These are phyloP conservation scores for Aphelenchoides besseyi DNA, from an alignment of 1,140 invertebrate species.

Conservation along the genomic window DNA sequence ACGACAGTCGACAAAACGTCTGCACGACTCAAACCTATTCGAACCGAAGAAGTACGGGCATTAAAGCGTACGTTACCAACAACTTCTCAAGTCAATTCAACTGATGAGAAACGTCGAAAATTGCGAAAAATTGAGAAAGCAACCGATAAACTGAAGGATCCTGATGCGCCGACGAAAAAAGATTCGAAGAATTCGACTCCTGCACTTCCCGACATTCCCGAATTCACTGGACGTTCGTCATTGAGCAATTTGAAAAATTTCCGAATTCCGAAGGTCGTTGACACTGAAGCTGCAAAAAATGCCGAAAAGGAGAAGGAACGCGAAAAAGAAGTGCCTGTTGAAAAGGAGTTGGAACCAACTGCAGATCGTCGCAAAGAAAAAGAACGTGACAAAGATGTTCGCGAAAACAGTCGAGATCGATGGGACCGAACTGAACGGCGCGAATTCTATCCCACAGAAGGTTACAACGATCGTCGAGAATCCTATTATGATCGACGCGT, in stretches of 20 bases:
- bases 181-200: neutral
- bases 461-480: neutral
- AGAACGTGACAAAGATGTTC: neutral
- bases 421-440: conserved; percentile 1
- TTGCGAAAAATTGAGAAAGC: neutral
- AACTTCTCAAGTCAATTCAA: neutral
- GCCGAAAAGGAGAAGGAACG: conserved; percentile 7
- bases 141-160: neutral
- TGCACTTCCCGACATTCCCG: neutral
- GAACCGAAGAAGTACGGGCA: neutral
- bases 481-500: conserved; percentile 13
- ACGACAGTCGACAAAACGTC: neutral
- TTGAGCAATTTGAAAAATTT: conserved; percentile 16
- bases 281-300: neutral
- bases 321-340: neutral
- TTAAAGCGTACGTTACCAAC: neutral
- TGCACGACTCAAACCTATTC: neutral
- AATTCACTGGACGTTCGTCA: neutral
- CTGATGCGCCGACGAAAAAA: neutral
- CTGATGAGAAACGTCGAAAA: conserved; percentile 7
- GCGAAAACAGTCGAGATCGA: neutral
- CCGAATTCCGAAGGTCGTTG: conserved; percentile 2
- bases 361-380: conserved; percentile 5
- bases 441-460: neutral
- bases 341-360: neutral